phyloP scores from a whole-genome alignment of 2,797 vertebrate species.

The Enteromius thamalakanensis region DNA sequence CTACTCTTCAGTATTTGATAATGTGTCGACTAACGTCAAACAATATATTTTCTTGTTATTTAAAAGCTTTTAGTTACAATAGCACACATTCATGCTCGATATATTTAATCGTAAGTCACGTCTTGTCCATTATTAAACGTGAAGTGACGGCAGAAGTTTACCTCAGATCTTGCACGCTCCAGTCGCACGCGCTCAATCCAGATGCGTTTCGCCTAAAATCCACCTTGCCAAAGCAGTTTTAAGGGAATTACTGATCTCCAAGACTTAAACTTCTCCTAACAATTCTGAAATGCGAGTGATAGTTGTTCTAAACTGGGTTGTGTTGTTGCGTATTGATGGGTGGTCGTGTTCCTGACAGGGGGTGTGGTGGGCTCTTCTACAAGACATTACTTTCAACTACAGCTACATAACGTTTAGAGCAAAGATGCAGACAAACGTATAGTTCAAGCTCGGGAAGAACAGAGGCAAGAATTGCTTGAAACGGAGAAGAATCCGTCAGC shows the following conservation, averaged over 20 bases:
- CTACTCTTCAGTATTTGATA: no score
- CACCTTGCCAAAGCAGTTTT: conserved; percentile 28
- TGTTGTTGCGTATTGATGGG: conserved; percentile 72
- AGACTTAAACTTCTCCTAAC: conserved; percentile 68
- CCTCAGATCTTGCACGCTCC: conserved; percentile 51
- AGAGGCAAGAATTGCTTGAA: conserved; percentile 44
- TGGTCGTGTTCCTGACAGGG: conserved; percentile 73
- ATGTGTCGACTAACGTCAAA: background rate
- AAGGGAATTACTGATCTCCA: conserved; percentile 19
- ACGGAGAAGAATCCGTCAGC: conserved; percentile 51
- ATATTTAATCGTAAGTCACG: background rate
- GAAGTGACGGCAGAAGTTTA: conserved; percentile 38
- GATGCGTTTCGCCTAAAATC: conserved; percentile 29
- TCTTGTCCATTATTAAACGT: background rate
- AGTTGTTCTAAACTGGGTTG: conserved; percentile 66
- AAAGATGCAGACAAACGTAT: conserved; percentile 75
- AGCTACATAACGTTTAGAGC: conserved; percentile 75
- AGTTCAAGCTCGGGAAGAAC: conserved; percentile 43
- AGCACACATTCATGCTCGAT: background rate
- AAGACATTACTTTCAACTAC: conserved; percentile 68
- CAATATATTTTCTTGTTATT: background rate
- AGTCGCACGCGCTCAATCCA: conserved; percentile 6
- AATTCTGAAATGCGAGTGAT: conserved; percentile 74
- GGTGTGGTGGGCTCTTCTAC: conserved; percentile 76
- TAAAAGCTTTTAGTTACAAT: background rate